Evolutionary conservation across 2,888 invertebrate genomes (phyloP), one percentile per base, ranked within the genome.

Genomic region (Alsophila aescularia): DNA sequence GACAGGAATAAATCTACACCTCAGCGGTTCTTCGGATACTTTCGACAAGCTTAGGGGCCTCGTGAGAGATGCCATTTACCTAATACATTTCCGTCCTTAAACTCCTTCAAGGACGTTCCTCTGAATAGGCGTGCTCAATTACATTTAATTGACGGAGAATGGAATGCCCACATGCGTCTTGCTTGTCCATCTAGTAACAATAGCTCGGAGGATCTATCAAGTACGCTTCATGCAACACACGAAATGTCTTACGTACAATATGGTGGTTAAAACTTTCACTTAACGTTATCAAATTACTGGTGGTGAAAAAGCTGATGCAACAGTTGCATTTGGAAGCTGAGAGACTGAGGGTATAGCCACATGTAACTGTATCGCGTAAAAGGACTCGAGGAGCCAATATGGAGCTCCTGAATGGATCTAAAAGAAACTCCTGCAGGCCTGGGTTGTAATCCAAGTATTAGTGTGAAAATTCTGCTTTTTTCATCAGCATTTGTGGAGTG

Each of bases 1-100:
- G 72, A 67, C 75, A 69, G 64, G 64, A 68, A 77, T 81, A 79
- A 75, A 76, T 56, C 55, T 56, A 51, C 45, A 55, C 45, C 55
- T 15, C 40, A 41, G 49, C 35, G 76, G 73, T 65, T 54, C 56
- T 48, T 60, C 54, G 64, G 62, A 63, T 67, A 58, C 49, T 60
- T 58, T 40, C 44, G 18, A 43, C 18, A 18, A 40, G 40, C 35
- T 45, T 60, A 66, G 53, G 53, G 45, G 48, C 18, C 32, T 48
- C 35, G 50, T 16, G 29, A 40, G 27, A 35, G 49, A 44, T 34
- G 40, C 34, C 40, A 40, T 40, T 49, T 40, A 40, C 35, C 18
- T 35, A 39, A 48, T 37, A 48, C 16, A 49, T 55, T 50, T 45
- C 35, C 40, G 44, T 50, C 15, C 18, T 39, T 48, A 42, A 34